Percentiles rank a stretch among this genome's conserved stretches.
Evolutionary conservation across 1,140 invertebrate species (phyloP).

Genomic region (Temnothorax curvispinosus): DNA sequence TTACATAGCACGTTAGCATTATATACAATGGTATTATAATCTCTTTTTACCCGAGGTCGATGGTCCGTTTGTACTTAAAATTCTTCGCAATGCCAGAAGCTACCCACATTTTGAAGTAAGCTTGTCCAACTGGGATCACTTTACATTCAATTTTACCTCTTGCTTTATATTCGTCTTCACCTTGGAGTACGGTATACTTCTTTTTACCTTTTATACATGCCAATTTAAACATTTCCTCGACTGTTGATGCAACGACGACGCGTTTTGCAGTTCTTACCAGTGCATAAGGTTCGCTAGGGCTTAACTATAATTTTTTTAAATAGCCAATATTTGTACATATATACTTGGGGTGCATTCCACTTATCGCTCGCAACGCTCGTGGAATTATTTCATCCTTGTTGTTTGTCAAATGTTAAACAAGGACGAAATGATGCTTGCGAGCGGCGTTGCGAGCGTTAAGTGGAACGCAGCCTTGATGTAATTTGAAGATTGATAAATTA

Average conservation of each 20-base stretch:
- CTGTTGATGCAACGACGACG: neutral
- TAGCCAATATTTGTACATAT: neutral
- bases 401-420: too few species aligned
- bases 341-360: neutral
- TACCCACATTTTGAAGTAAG: conserved; percentile 12
- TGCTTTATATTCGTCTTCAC: conserved; percentile 52
- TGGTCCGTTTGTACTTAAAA: conserved; percentile 60
- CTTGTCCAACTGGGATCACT: conserved; percentile 23
- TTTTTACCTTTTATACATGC: conserved; percentile 18
- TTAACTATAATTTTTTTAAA: too few species aligned
- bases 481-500: neutral
- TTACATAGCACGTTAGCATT: neutral
- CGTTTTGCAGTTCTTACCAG: neutral
- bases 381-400: too few species aligned
- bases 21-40: too few species aligned
- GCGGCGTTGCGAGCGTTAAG: too few species aligned
- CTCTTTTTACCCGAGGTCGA: conserved; percentile 65
- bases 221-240: conserved; percentile 39
- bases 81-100: conserved; percentile 55
- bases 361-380: too few species aligned
- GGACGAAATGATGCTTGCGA: too few species aligned
- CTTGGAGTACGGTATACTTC: conserved; percentile 6
- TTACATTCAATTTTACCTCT: conserved; percentile 26
- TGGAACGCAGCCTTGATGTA: neutral
- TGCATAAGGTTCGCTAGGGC: too few species aligned